Conservation (phyloP, 2,113 vertebrate genomes). For the Oryctolagus cuniculus region mOryCun1.1 NC_091436.1:170046001-170046500, state of each 20-base stretch:
- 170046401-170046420: not conserved
- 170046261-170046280: not conserved
- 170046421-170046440: not conserved
- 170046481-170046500: not conserved
- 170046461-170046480: not conserved
- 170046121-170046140: not conserved
- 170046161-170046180: not conserved
- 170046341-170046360: not conserved
- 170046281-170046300: not conserved
- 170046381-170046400: not conserved
- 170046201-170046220: not conserved
- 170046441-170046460: not conserved
- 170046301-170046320: constrained; percentile 7
- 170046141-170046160: not conserved
- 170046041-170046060: not conserved
- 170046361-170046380: not conserved
- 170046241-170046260: not conserved
- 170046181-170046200: not conserved
- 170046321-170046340: not conserved
- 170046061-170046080: not conserved
- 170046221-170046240: not conserved
- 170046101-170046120: not conserved
- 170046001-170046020: not conserved
- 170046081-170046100: not conserved
- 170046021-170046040: not conserved